A percentile compares a stretch with the other conserved stretches of the same genome.
phyloP scores from a whole-genome alignment of 2,797 vertebrate species.

The Spinus olivaceus region DNA sequence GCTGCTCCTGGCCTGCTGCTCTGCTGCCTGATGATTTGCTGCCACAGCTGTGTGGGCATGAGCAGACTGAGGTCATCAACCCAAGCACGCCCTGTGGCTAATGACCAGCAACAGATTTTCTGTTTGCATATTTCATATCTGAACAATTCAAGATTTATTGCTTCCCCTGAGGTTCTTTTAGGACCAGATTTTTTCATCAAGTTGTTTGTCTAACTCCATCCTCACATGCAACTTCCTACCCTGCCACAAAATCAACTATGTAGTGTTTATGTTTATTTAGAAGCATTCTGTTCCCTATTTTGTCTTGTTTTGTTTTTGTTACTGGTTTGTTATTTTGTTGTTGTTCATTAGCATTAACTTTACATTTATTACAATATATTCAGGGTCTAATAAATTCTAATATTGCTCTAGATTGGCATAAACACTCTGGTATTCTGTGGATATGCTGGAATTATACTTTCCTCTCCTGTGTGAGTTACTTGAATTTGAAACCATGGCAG shows the following conservation, averaged over 20 bases:
- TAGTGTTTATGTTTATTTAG: not conserved
- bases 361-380: not conserved
- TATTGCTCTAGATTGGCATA: not conserved
- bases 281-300: not conserved
- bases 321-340: not conserved
- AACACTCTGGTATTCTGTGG: not conserved
- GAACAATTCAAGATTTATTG: constrained; percentile 16
- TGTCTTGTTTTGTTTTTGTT: not conserved
- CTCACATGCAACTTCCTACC: not conserved
- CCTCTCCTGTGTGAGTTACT: not conserved
- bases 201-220: not conserved
- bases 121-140: not conserved
- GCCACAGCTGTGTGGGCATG: not conserved
- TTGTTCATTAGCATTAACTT: not conserved
- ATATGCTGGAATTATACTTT: not conserved
- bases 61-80: not conserved
- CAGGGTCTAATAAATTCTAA: not conserved
- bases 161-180: not conserved
- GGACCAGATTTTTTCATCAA: not conserved
- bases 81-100: not conserved
- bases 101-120: not conserved
- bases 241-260: not conserved
- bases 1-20: not conserved
- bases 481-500: not conserved
- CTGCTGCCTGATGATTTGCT: not conserved